phyloP scores from a whole-genome alignment of 2,797 vertebrate genomes.

The Amphiprion clarkii region DNA sequence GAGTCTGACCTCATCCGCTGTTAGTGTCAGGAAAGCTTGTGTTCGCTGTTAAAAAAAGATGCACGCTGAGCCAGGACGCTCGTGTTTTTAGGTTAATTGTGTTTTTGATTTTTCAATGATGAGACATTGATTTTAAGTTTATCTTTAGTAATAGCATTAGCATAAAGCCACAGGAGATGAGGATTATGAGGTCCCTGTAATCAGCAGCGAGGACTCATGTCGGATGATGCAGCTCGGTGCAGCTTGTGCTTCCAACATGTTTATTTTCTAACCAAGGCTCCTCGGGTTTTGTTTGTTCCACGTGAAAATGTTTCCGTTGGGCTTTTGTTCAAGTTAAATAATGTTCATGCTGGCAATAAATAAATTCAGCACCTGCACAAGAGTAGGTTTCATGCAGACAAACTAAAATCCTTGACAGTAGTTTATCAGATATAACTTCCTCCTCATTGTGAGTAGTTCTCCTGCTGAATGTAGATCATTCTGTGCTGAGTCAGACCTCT shows the following conservation, averaged over 20 bases:
- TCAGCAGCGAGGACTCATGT: conserved; percentile 54
- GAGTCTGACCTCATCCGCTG: conserved; percentile 42
- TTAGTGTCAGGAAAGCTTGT: conserved; percentile 24
- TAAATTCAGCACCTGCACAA: neutral
- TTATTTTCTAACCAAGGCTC: conserved; percentile 37
- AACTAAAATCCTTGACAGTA: neutral
- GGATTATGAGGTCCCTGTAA: conserved; percentile 64
- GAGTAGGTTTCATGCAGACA: neutral
- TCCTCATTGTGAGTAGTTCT: conserved; percentile 1
- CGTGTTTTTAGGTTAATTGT: conserved; percentile 66
- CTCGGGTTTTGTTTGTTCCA: conserved; percentile 28
- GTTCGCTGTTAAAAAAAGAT: conserved; percentile 29
- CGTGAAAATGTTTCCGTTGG: conserved; percentile 14
- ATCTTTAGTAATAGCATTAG: conserved; percentile 71
- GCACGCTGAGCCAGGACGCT: conserved; percentile 41
- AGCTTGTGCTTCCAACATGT: conserved; percentile 28
- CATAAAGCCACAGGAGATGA: conserved; percentile 69
- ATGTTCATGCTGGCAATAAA: conserved; percentile 50
- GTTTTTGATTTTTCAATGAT: conserved; percentile 64
- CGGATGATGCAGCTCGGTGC: conserved; percentile 10
- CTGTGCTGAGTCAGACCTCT: conserved; percentile 67
- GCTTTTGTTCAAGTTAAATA: conserved; percentile 1
- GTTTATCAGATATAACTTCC: neutral
- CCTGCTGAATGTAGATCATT: conserved; percentile 32
- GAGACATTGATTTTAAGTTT: conserved; percentile 75